A percentile compares a stretch with the other conserved stretches of the same genome.
phyloP scores from a whole-genome alignment of 2,888 invertebrate species.

The Camponotus fellah region DNA sequence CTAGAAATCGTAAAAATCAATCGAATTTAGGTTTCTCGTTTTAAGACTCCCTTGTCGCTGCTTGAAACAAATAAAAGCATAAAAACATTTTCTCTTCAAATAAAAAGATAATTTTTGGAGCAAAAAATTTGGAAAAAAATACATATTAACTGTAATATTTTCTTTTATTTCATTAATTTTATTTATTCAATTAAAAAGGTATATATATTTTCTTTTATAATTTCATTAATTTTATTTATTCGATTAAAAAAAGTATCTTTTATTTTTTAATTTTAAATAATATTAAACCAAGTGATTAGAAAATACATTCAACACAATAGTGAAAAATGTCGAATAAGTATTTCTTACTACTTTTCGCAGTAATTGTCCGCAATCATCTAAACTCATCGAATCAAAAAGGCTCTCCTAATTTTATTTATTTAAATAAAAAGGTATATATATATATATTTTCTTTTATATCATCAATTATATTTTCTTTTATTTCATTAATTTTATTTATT shows the following conservation, averaged over 20 bases:
- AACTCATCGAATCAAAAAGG: too few species aligned
- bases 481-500: neutral
- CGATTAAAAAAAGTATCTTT: neutral
- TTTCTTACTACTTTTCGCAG: slow-evolving; percentile 1
- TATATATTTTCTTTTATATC: neutral
- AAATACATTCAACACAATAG: neutral
- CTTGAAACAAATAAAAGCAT: neutral
- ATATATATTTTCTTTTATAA: neutral
- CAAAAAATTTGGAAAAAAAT: neutral
- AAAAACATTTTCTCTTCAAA: neutral
- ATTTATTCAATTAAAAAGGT: neutral
- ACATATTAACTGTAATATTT: neutral
- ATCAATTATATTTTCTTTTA: too few species aligned
- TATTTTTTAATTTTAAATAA: neutral
- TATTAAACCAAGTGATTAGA: neutral
- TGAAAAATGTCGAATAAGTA: neutral
- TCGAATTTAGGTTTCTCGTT: slow-evolving; percentile 11
- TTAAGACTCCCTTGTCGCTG: neutral
- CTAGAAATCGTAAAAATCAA: slow-evolving; percentile 51
- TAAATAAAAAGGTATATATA: neutral
- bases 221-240: neutral
- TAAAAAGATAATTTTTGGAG: neutral
- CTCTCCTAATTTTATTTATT: neutral
- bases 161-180: neutral
- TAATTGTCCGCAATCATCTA: too few species aligned